Base-by-base conservation (phyloP, 2,888 invertebrate genomes). In the Drosophila anomalipes region DNA sequence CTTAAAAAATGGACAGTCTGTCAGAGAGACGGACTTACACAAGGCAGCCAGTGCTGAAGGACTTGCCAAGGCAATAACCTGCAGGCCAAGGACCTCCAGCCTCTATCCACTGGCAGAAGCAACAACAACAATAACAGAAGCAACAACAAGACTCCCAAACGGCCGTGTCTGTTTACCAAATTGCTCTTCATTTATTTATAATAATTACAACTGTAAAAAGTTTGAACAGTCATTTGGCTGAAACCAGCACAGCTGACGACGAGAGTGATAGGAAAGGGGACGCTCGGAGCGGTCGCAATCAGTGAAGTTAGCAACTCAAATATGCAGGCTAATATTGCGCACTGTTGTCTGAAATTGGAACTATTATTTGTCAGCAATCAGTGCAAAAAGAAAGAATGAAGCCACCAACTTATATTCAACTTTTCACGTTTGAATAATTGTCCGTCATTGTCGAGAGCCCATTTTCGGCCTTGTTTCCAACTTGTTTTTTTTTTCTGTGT, bases 101-200 rank as follows among this genome's bases (percentile, higher is more conserved):
- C 12, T 10, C 22, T 28, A 28, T 10, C 51, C 19, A 9, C 19
- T 19, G 28, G 19, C 28, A 12, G 3, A 2, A 22, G 1, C 2
- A 16, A 3, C 37, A 41, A n/a, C n/a, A 54, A 35, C 52, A 59
- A 47, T 9, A 33, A 35, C 35, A 37, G 4, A 16, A 35, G 16
- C 2, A 10, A 14, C 32, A 52, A 32, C 54, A 49, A 16, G 56
- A 65, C 49, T 26, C 62, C 53, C 66, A 64, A 56, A 54, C 32
- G 68, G 54, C 61, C 61, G 70, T 67, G 70, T 64, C 63, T 73
- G 88, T 68, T 71, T 69, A 76, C 76, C 70, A 84, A 84, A 89
- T 87, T 80, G 85, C 82, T 85, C 88, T 87, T 87, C 91, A 87
- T 87, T 87, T 87, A 91, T 87, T 87, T 87, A 87, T 87, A 87